Percentiles rank a stretch among this genome's conserved stretches.
Conservation (phyloP, 2,888 invertebrate species). For the Ashinkailepas kermadecensis region DNA sequence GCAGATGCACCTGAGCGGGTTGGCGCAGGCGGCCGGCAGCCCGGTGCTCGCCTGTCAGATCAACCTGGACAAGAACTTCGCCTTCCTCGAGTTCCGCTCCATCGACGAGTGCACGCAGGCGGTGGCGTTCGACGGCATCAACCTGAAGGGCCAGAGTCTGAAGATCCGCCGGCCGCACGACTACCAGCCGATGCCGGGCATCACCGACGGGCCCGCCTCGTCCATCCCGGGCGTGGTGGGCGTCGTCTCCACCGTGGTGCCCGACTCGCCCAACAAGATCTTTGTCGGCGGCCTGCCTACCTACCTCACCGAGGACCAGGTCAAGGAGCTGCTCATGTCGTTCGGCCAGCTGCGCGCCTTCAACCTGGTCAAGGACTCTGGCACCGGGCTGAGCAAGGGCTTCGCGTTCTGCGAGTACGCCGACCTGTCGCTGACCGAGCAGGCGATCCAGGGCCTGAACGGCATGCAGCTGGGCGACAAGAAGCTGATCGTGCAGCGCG, state of each 20-base stretch:
- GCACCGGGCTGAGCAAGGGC: conserved; percentile 95
- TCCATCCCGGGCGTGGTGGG: conserved; percentile 36
- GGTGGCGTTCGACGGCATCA: conserved; percentile 99
- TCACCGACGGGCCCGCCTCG: conserved; percentile 65
- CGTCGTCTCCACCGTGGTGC: conserved; percentile 80
- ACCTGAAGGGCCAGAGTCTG: conserved; percentile 95
- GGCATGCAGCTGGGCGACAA: conserved; percentile 99
- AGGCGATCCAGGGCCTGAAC: conserved; percentile 97
- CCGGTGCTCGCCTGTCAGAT: conserved; percentile 99
- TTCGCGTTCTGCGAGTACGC: conserved; percentile 99
- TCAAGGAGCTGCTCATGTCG: conserved; percentile 95
- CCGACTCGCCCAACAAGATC: conserved; percentile 97
- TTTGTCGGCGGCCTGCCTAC: conserved; percentile 98
- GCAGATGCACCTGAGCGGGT: conserved; percentile 94
- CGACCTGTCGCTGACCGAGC: conserved; percentile 93
- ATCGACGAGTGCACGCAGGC: conserved; percentile 99
- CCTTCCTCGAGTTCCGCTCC: conserved; percentile 88
- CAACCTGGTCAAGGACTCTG: conserved; percentile 98
- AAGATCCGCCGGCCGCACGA: conserved; percentile 96
- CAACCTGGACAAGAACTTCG: conserved; percentile 98
- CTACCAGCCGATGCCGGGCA: conserved; percentile 96
- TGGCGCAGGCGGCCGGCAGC: conserved; percentile 95
- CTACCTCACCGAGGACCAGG: conserved; percentile 98
- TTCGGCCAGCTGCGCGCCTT: conserved; percentile 97
- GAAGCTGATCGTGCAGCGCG: conserved; percentile 94